Conservation (phyloP, 2,113 vertebrate genomes). For the Callopanchax toddi region DNA sequence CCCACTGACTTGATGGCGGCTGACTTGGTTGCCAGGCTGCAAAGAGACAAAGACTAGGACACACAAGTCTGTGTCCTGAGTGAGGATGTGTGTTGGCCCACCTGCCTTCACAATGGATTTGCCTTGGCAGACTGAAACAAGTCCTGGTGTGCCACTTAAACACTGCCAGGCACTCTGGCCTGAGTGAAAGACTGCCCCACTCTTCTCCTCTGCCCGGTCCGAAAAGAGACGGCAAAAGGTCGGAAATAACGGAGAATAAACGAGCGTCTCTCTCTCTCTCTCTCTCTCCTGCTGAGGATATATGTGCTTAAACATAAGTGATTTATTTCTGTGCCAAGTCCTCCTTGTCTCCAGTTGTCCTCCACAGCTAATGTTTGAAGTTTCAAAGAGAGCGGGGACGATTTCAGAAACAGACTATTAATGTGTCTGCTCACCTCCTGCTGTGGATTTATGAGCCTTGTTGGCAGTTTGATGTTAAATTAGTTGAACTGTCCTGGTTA, state of each 20-base stretch:
- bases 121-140: slow-evolving; percentile 73
- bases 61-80: slow-evolving; percentile 73
- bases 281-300: slow-evolving; percentile 51
- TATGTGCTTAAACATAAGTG: slow-evolving; percentile 48
- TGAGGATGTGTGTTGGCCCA: slow-evolving; percentile 69
- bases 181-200: slow-evolving; percentile 55
- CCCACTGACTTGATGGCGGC: slow-evolving; percentile 68
- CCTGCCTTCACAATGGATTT: slow-evolving; percentile 74
- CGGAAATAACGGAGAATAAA: slow-evolving; percentile 46
- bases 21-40: slow-evolving; percentile 69
- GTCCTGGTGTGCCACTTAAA: slow-evolving; percentile 67
- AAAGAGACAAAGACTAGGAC: slow-evolving; percentile 70
- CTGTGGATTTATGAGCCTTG: slow-evolving; percentile 57
- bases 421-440: slow-evolving; percentile 62
- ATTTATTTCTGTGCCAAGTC: slow-evolving; percentile 64
- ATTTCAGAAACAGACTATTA: slow-evolving; percentile 61
- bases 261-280: slow-evolving; percentile 49
- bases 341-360: slow-evolving; percentile 51
- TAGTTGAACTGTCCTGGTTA: slow-evolving; percentile 45
- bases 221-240: slow-evolving; percentile 24
- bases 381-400: slow-evolving; percentile 32
- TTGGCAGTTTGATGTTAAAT: slow-evolving; percentile 48
- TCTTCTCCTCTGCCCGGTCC: slow-evolving; percentile 40
- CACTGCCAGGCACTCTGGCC: slow-evolving; percentile 75
- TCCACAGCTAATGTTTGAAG: slow-evolving; percentile 52